A percentile compares a stretch with the other conserved stretches of the same genome.
Evolutionary conservation across 2,113 vertebrate species (phyloP).

Genomic region (Manacus vitellinus): DNA sequence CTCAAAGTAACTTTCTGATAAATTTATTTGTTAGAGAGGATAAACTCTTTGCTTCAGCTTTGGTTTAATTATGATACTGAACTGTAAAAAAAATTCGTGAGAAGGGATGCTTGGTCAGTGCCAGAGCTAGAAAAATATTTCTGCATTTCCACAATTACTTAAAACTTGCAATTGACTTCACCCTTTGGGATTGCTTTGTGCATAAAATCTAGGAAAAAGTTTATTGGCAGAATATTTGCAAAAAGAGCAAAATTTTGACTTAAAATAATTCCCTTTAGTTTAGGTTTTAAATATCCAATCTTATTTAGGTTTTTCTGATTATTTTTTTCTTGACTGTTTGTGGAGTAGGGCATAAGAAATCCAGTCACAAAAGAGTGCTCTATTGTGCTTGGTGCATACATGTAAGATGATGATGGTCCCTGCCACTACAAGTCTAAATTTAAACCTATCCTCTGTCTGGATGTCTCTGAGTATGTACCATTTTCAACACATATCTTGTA

Average conservation of each 20-base stretch:
- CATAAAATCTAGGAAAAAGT: neutral
- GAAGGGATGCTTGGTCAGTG: neutral
- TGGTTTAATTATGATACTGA: neutral
- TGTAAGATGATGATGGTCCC: neutral
- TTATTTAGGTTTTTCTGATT: neutral
- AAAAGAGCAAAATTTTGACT: neutral
- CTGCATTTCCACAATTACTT: neutral
- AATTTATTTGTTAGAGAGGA: neutral
- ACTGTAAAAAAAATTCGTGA: neutral
- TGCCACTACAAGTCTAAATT: neutral
- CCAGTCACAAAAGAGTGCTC: neutral
- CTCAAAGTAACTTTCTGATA: slow-evolving; percentile 20
- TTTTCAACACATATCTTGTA: neutral
- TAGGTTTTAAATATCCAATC: neutral
- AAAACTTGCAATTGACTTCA: neutral
- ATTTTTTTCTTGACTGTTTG: neutral
- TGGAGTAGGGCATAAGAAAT: neutral
- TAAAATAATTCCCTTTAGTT: neutral
- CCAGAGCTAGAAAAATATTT: neutral
- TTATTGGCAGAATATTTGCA: neutral
- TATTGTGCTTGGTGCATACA: neutral
- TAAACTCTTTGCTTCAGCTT: neutral
- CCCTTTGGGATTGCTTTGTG: neutral
- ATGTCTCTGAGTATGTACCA: neutral
- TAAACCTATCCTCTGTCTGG: neutral